Evolutionary conservation across 1,140 invertebrate genomes (phyloP).

Genomic region (Rhyzopertha dominica): DNA sequence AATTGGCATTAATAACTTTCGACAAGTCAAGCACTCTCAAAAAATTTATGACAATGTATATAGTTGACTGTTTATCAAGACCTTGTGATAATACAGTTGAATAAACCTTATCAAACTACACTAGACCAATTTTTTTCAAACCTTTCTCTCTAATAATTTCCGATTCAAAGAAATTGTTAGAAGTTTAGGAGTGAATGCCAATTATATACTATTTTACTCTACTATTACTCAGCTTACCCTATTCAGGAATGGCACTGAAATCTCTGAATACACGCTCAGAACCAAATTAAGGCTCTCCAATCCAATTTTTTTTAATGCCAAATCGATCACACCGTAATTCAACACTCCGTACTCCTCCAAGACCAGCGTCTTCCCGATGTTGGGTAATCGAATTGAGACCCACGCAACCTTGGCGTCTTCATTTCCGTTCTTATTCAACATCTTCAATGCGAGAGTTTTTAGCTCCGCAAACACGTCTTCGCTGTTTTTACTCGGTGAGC

Average conservation of each 20-base stretch:
- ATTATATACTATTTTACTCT: too few relatives aligned
- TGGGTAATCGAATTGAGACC: slow-evolving; percentile 62
- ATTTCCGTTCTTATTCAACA: slow-evolving; percentile 64
- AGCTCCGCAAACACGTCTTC: slow-evolving; percentile 58
- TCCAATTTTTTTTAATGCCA: slow-evolving; percentile 64
- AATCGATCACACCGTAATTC: slow-evolving; percentile 66
- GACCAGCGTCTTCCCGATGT: slow-evolving; percentile 25
- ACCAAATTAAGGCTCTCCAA: slow-evolving; percentile 65
- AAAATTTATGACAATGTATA: too few relatives aligned
- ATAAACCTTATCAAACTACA: too few relatives aligned
- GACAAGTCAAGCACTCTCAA: too few relatives aligned
- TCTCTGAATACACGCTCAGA: slow-evolving; percentile 58
- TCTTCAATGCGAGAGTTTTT: slow-evolving; percentile 56
- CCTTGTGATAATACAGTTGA: too few relatives aligned
- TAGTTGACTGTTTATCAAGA: too few relatives aligned
- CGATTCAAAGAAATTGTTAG: too few relatives aligned
- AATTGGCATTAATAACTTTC: too few relatives aligned
- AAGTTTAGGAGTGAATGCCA: too few relatives aligned
- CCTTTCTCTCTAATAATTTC: too few relatives aligned
- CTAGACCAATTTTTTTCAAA: too few relatives aligned
- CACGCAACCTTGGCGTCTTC: slow-evolving; percentile 65
- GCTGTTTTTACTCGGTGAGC: slow-evolving; percentile 58
- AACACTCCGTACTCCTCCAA: slow-evolving; percentile 46
- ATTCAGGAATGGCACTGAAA: slow-evolving; percentile 78
- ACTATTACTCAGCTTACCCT: slow-evolving; percentile 51